Percentiles rank a stretch among this genome's conserved stretches.
phyloP scores from a whole-genome alignment of 2,888 invertebrate species.

The Thysanoteuthis rhombus region DNA sequence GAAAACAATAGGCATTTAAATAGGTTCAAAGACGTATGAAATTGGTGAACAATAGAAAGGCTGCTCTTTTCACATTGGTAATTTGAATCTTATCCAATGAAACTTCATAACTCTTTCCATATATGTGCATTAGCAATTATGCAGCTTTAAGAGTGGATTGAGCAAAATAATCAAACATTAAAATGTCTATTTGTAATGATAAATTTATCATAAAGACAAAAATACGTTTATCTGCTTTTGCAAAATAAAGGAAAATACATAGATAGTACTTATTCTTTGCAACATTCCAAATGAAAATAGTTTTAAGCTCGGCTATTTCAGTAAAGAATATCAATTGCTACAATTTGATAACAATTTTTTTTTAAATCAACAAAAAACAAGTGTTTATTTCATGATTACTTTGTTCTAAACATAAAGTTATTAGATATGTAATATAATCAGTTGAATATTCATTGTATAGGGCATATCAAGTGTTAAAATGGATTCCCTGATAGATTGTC shows the following conservation, averaged over 20 bases:
- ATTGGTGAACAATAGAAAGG: background rate
- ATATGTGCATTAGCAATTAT: background rate
- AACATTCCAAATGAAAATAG: background rate
- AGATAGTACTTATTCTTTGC: background rate
- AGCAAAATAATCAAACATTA: background rate
- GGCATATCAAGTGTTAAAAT: too few species aligned
- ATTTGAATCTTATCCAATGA: background rate
- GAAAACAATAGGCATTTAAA: background rate
- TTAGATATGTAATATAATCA: too few species aligned
- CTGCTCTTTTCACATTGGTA: background rate
- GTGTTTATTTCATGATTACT: too few species aligned
- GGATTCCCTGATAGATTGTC: too few species aligned
- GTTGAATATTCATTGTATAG: too few species aligned
- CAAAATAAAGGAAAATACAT: background rate
- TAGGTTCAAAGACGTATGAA: too few species aligned
- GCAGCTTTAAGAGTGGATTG: background rate
- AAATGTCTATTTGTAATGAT: background rate
- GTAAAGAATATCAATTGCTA: too few species aligned
- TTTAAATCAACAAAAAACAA: too few species aligned
- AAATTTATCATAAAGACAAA: background rate
- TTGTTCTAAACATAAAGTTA: too few species aligned
- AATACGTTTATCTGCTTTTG: background rate
- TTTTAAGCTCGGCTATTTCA: background rate
- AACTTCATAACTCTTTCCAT: too few species aligned
- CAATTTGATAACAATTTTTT: too few species aligned